phyloP scores from a whole-genome alignment of 2,113 vertebrate genomes.

The Spea multiplicata region DNA sequence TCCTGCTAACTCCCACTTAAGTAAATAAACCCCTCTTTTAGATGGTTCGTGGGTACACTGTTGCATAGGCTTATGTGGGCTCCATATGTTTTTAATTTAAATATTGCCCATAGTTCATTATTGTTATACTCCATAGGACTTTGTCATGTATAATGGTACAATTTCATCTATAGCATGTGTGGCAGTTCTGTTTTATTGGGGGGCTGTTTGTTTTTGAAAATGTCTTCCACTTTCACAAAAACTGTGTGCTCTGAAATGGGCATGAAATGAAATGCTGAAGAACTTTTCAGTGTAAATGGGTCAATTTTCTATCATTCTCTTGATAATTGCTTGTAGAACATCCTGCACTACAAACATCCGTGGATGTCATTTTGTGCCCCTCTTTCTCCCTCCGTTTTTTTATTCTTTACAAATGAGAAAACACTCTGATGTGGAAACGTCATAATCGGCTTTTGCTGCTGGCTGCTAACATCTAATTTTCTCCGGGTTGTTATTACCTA shows the following conservation, averaged over 20 bases:
- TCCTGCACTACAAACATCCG: conserved; percentile 39
- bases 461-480: conserved; percentile 64
- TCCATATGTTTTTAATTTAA: too few species aligned
- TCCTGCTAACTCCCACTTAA: too few species aligned
- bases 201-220: neutral
- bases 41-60: too few species aligned
- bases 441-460: conserved; percentile 60
- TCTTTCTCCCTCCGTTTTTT: conserved; percentile 13
- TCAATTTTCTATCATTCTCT: conserved; percentile 64
- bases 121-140: too few species aligned
- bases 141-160: too few species aligned
- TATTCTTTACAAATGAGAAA: conserved; percentile 58
- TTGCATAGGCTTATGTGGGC: too few species aligned
- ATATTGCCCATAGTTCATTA: too few species aligned
- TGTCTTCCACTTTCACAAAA: conserved; percentile 61
- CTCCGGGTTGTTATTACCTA: conserved; percentile 58
- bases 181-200: too few species aligned
- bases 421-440: conserved; percentile 57
- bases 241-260: conserved; percentile 60
- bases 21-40: too few species aligned
- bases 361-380: conserved; percentile 40
- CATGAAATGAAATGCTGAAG: conserved; percentile 61
- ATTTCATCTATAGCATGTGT: too few species aligned
- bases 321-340: conserved; percentile 57
- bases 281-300: conserved; percentile 59